Conservation (phyloP, 2,797 vertebrate species). For the Serranus cabrilla region DNA sequence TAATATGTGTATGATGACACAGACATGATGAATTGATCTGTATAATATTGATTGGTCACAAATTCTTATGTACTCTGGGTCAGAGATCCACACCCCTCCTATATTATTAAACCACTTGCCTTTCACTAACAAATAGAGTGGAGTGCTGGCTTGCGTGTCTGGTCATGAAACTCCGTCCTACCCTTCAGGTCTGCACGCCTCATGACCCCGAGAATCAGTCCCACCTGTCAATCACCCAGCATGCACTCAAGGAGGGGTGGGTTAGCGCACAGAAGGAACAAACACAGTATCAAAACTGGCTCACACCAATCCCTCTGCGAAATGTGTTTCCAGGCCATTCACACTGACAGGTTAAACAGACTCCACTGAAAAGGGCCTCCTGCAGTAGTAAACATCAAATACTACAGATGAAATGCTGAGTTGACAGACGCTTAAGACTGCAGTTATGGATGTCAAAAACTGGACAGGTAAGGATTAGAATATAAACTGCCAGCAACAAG, state of each 20-base stretch:
- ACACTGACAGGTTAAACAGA: conserved; percentile 52
- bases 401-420: conserved; percentile 23
- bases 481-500: conserved; percentile 22
- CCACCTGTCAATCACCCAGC: conserved; percentile 71
- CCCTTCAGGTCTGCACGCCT: conserved; percentile 56
- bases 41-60: conserved; percentile 30
- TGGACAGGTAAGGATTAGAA: conserved; percentile 22
- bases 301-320: conserved; percentile 22
- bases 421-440: conserved; percentile 19
- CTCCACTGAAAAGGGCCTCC: conserved; percentile 13
- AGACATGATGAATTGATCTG: conserved; percentile 20
- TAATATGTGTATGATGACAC: conserved; percentile 15
- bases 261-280: conserved; percentile 51
- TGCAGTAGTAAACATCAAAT: conserved; percentile 28
- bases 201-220: conserved; percentile 63
- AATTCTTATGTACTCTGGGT: conserved; percentile 42
- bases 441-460: conserved; percentile 31
- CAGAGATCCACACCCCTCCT: conserved; percentile 48
- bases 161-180: conserved; percentile 61
- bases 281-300: conserved; percentile 56
- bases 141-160: conserved; percentile 57
- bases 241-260: conserved; percentile 30
- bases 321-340: conserved; percentile 32
- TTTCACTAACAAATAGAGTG: conserved; percentile 64
- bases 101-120: conserved; percentile 64